Base-by-base conservation (phyloP, 2,888 invertebrate species). In the Amiota mariae region DNA sequence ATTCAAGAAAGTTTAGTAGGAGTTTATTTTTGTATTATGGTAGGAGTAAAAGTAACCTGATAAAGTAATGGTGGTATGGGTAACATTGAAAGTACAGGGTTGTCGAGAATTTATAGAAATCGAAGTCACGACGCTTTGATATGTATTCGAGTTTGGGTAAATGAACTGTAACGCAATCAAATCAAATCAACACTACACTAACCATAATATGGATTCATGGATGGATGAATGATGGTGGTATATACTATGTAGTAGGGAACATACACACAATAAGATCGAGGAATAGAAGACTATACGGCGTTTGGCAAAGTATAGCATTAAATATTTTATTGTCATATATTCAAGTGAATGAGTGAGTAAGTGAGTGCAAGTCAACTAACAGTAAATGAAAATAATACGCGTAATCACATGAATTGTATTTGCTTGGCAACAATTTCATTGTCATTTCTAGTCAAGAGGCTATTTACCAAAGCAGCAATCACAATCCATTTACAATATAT, bases 111-210 rank as follows among this genome's bases (percentile, higher is more conserved):
- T n/a, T n/a, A n/a, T n/a, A n/a, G n/a, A n/a, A n/a, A n/a, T n/a
- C n/a, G n/a, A n/a, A n/a, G n/a, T n/a, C n/a, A n/a, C n/a, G n/a
- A n/a, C n/a, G n/a, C n/a, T n/a, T n/a, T n/a, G 24, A 24, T 80
- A 81, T 84, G 84, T 63, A 15, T 56, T 67, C 49, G 70, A 49
- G 54, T 51, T 51, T 63, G 85, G 85, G 85, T 83, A 83, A 85
- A 83, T 83, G 83, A 83, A 83, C 83, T 83, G 83, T 85, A 85
- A 82, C 80, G 82, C 82, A 83, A 83, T 83, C 85, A 85, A 83
- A 83, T 83, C 85, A 84, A 83, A 83, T 83, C 85, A 84, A 83
- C 84, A 85, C 85, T 82, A 82, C 82, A 77, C 82, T 78, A 77
- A 72, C 75, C 36, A 36, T 36, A 36, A 36, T 36, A 36, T 36